A percentile compares a stretch with the other conserved stretches of the same genome.
These are phyloP conservation scores for Eilema griseolum DNA, from an alignment of 2,888 invertebrate species.

Conservation along the genomic window DNA sequence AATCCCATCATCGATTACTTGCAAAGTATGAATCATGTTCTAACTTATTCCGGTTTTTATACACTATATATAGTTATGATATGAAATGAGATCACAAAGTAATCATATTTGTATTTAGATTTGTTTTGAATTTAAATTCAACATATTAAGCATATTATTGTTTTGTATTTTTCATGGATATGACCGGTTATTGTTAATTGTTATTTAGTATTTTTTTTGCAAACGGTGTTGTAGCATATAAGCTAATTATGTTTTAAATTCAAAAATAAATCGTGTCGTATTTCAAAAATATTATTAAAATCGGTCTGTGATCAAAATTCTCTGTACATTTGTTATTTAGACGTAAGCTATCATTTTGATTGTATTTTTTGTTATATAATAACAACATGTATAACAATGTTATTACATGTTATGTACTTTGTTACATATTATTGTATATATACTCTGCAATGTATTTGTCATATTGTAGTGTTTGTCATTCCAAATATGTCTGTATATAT, in stretches of 20 bases:
- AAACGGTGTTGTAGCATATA: background rate
- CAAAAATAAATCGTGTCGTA: background rate
- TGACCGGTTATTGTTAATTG: background rate
- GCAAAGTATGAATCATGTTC: background rate
- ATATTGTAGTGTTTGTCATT: slow-evolving; percentile 38
- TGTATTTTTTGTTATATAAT: slow-evolving; percentile 39
- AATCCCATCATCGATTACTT: background rate
- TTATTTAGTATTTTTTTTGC: background rate
- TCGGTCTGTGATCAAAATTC: slow-evolving; percentile 66
- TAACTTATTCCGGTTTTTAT: background rate
- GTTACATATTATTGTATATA: slow-evolving; percentile 41
- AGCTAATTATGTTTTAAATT: background rate
- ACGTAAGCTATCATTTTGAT: slow-evolving; percentile 34
- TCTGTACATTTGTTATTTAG: slow-evolving; percentile 38
- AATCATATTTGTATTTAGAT: background rate
- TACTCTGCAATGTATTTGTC: slow-evolving; percentile 26
- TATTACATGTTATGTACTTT: slow-evolving; percentile 19
- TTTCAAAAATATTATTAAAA: slow-evolving; percentile 10
- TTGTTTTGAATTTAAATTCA: background rate
- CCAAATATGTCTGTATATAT: slow-evolving; percentile 22
- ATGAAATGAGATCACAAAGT: background rate
- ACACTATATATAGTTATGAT: background rate
- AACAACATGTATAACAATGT: slow-evolving; percentile 12
- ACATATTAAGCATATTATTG: background rate
- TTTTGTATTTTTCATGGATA: background rate